phyloP scores from a whole-genome alignment of 2,113 vertebrate genomes.

The Ammodramus savannarum region DNA sequence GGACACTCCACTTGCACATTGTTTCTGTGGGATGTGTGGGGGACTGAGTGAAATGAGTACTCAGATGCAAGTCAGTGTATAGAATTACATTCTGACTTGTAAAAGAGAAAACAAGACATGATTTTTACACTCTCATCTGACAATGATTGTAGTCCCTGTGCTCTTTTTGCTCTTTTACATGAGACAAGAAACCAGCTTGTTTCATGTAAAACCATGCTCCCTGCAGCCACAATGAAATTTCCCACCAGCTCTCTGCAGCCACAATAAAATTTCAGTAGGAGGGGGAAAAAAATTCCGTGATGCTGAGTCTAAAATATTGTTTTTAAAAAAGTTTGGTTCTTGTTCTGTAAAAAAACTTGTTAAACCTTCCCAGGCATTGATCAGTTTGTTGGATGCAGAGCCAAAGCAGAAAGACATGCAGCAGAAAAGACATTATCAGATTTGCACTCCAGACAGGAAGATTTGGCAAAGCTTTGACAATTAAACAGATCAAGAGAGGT shows the following conservation, averaged over 20 bases:
- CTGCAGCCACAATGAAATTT: not conserved
- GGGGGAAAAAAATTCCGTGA: not conserved
- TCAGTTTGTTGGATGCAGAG: not conserved
- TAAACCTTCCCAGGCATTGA: not conserved
- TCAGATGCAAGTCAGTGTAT: not conserved
- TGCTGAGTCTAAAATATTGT: not conserved
- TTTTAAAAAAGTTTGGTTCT: not conserved
- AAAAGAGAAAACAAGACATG: not conserved
- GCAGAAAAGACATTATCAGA: not conserved
- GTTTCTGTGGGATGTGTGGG: not conserved
- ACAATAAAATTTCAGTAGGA: slow-evolving; percentile 4
- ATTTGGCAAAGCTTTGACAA: not conserved
- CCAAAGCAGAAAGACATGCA: not conserved
- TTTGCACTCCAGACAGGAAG: not conserved
- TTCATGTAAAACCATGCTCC: not conserved
- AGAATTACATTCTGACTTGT: not conserved
- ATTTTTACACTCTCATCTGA: not conserved
- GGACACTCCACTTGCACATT: not conserved
- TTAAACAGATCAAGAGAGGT: not conserved
- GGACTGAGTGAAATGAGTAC: not conserved
- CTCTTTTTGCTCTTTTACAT: not conserved
- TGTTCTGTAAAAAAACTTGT: not conserved
- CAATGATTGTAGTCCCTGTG: not conserved
- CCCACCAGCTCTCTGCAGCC: not conserved
- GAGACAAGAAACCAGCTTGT: not conserved